Base-by-base conservation (phyloP, 2,888 invertebrate species). In the Sericinus montela region DNA sequence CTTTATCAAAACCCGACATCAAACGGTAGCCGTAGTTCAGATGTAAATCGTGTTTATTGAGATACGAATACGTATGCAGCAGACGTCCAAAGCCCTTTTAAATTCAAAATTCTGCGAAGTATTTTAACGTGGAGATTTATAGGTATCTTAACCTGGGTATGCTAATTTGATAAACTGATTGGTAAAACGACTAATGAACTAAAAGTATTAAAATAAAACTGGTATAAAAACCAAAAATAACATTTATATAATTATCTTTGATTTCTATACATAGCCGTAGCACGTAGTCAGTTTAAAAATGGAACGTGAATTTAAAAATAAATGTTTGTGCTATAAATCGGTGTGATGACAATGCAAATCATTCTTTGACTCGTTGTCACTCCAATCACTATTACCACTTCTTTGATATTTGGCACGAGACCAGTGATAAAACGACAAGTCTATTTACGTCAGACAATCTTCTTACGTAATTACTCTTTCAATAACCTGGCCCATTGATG, bases 401-500 rank as follows among this genome's bases (percentile, higher is more conserved):
- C 36, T 36, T 34, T 29, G 39, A 49, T 39, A 49, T 49, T 49
- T 49, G 48, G 48, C 48, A 49, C 34, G 13, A 10, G 28, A 49
- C 44, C 35, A 40, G 44, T 29, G 32, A 49, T 44, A 28, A 25
- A 29, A 16, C 39, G 39, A 25, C 44, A n/a, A 14, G 8, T 44
- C 44, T 49, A 49, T 44, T 44, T 44, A 39, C 35, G 28, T 14
- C 25, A 16, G 16, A 19, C 44, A 44, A 44, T 49, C 48, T 37
- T 25, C 35, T 40, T 13, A 25, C 34, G 28, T 39, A 35, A 44
- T n/a, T 34, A 53, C 51, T 52, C 43, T 52, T 55, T 54, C 54
- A 45, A 45, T 48, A 42, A 38, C 44, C 25, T 37, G 32, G 32
- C 37, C 45, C 50, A 51, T 53, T 53, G 52, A 56, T 54, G 57